A percentile compares a stretch with the other conserved stretches of the same genome.
These are phyloP conservation scores for Salvelinus namaycush DNA, from an alignment of 2,113 vertebrate genomes.

Conservation along the genomic window DNA sequence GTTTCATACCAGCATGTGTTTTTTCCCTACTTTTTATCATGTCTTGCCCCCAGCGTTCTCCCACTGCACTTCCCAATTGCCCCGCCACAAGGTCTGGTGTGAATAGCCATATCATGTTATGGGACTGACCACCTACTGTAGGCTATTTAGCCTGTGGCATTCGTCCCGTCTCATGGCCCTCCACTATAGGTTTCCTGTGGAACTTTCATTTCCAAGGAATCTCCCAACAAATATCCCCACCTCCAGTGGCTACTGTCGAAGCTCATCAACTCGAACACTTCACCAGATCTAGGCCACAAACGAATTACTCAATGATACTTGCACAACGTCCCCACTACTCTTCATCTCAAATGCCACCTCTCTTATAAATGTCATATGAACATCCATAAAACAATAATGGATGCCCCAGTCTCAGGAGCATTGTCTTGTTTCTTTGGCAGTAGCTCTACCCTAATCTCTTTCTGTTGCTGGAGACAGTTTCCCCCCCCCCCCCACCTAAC, in stretches of 20 bases:
- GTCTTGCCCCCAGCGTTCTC: no score
- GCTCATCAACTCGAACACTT: constrained; percentile 9
- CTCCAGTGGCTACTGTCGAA: constrained; percentile 7
- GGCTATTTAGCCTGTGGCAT: background rate
- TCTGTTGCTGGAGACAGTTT: constrained; percentile 20
- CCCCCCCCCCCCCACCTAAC: background rate
- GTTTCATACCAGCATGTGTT: background rate
- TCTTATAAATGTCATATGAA: constrained; percentile 57
- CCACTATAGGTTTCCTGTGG: background rate
- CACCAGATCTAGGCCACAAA: constrained; percentile 23
- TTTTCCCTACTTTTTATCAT: background rate
- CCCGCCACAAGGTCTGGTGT: background rate
- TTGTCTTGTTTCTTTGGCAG: background rate
- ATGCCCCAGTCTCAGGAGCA: background rate
- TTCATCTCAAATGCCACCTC: constrained; percentile 50
- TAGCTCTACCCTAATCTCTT: background rate
- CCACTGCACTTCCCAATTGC: background rate
- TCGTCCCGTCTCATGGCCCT: background rate
- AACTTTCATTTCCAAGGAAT: background rate
- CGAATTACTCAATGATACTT: constrained; percentile 52
- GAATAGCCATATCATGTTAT: background rate
- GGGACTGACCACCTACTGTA: background rate
- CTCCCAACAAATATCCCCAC: background rate
- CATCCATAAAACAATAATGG: constrained; percentile 40
- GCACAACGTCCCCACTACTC: constrained; percentile 27